These are phyloP conservation scores for Andrena minutula DNA, from an alignment of 2,888 invertebrate species.

Conservation along the genomic window DNA sequence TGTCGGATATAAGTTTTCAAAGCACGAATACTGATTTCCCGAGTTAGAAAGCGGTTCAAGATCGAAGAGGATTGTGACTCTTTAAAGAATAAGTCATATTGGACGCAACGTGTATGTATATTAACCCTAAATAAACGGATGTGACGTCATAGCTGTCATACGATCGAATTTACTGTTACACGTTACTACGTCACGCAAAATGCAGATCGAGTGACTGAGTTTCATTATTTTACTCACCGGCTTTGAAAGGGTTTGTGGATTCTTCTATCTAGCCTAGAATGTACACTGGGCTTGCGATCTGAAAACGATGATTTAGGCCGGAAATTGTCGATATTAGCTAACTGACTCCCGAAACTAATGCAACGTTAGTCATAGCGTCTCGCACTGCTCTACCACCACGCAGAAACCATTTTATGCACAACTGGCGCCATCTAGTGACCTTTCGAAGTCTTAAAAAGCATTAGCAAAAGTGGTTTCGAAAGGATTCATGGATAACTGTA, in stretches of 20 bases:
- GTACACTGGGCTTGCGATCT: not conserved
- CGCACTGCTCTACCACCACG: not conserved
- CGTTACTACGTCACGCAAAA: not conserved
- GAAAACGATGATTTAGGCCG: not conserved
- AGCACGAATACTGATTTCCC: not conserved
- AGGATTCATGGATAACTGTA: too few species aligned
- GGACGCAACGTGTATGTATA: conserved; percentile 8
- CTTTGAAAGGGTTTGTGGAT: too few species aligned
- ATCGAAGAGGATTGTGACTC: too few species aligned
- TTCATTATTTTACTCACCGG: conserved; percentile 7
- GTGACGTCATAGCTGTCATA: conserved; percentile 50
- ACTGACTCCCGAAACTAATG: conserved; percentile 22
- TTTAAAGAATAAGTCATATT: not conserved
- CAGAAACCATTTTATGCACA: not conserved
- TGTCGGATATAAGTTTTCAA: not conserved
- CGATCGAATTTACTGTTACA: conserved; percentile 39
- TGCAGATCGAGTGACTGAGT: not conserved
- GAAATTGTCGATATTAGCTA: conserved; percentile 1
- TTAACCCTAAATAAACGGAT: conserved; percentile 56
- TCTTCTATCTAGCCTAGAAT: not conserved
- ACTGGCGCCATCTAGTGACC: conserved; percentile 11
- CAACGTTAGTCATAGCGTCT: not conserved
- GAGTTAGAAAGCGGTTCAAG: not conserved
- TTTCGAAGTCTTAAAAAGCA: not conserved
- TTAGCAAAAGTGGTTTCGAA: not conserved